Evolutionary conservation across 2,888 invertebrate genomes (phyloP).

Genomic region (Uloborus plumipes): DNA sequence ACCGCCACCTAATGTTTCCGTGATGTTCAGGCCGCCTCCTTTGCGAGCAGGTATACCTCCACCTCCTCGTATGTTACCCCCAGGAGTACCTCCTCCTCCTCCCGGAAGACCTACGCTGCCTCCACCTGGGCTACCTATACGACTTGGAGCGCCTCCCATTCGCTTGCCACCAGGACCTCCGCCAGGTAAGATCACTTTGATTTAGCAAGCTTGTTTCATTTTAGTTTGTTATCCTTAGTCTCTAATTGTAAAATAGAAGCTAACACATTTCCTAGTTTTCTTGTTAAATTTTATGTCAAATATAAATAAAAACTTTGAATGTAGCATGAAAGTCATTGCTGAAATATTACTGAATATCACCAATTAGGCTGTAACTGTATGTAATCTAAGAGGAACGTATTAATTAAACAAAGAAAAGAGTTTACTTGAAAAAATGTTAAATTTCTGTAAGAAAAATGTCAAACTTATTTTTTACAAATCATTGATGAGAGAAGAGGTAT

Average conservation of each 20-base stretch:
- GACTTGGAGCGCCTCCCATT: constrained; percentile 69
- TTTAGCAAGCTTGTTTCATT: neutral
- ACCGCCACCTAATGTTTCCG: constrained; percentile 62
- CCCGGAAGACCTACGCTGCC: constrained; percentile 71
- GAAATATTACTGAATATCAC: no score
- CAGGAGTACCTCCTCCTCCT: constrained; percentile 67
- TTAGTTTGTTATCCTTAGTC: neutral
- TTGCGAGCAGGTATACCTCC: constrained; percentile 70
- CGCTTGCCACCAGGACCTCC: constrained; percentile 80
- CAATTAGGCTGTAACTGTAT: no score
- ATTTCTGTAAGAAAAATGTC: no score
- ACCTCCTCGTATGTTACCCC: constrained; percentile 64
- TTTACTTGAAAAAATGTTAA: no score
- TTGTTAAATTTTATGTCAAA: neutral
- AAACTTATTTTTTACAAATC: no score
- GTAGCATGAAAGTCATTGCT: no score
- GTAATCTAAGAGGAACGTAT: no score
- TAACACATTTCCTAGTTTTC: neutral
- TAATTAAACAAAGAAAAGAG: no score
- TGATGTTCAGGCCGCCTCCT: constrained; percentile 74
- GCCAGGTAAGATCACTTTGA: constrained; percentile 71
- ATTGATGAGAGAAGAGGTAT: no score
- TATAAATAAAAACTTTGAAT: neutral
- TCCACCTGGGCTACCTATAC: constrained; percentile 75
- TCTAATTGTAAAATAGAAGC: neutral